Evolutionary conservation across 2,113 vertebrate species (phyloP).

Genomic region (Aviceda subcristata): DNA sequence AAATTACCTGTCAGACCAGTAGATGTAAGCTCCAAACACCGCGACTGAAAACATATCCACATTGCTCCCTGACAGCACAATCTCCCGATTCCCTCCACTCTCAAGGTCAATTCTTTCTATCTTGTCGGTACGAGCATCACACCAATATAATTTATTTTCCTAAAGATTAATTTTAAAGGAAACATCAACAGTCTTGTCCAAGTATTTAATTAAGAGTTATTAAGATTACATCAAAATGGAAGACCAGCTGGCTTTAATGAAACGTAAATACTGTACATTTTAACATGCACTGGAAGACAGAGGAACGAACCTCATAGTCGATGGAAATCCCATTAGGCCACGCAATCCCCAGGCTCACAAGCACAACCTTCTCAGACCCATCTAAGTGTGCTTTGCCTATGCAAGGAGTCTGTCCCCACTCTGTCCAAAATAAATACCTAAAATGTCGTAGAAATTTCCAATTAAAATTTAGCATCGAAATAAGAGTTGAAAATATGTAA

Average conservation of each 20-base stretch:
- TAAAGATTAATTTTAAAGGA: slow-evolving; percentile 85
- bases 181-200: slow-evolving; percentile 63
- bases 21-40: slow-evolving; percentile 99
- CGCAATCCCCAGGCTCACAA: slow-evolving; percentile 88
- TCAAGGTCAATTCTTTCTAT: slow-evolving; percentile 99
- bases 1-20: slow-evolving; percentile 99
- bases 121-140: slow-evolving; percentile 98
- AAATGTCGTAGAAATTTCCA: slow-evolving; percentile 3
- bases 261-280: not conserved
- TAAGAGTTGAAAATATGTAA: not conserved
- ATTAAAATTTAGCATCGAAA: not conserved
- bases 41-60: slow-evolving; percentile 98
- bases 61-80: slow-evolving; percentile 94
- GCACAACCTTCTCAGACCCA: slow-evolving; percentile 89
- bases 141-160: slow-evolving; percentile 99
- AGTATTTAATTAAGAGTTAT: slow-evolving; percentile 64
- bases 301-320: slow-evolving; percentile 89
- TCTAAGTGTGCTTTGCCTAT: slow-evolving; percentile 92
- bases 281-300: not conserved
- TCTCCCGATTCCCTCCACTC: slow-evolving; percentile 92
- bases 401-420: slow-evolving; percentile 95
- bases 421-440: slow-evolving; percentile 98
- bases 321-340: slow-evolving; percentile 99
- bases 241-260: not conserved
- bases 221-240: slow-evolving; percentile 23